Evolutionary conservation across 2,797 vertebrate species (phyloP), one percentile per base, ranked within the genome.

Genomic region (Microcaecilia unicolor): DNA sequence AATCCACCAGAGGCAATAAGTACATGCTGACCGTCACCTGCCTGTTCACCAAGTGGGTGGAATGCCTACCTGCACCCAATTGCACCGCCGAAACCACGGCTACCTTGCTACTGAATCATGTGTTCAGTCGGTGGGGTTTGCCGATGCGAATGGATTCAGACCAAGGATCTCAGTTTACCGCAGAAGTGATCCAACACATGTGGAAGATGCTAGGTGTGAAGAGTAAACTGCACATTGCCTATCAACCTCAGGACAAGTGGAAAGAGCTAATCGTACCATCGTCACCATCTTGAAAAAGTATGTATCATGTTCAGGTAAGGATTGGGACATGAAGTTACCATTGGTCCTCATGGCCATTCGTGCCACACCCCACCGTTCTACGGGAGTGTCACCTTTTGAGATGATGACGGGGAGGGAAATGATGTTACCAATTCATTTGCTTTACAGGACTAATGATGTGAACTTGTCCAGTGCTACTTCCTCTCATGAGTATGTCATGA

Each of bases 291-390:
- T 51, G 1, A 43, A 34, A n/a, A 58, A 55, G n/a, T 40, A 41
- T 14, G 20, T 44, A 6, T 15, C 17, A 5, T 18, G 18, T 8
- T 41, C 30, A 13, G 15, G 25, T 2, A 24, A 30, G 10, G 44
- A 53, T 9, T 37, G 38, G 50, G 32, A 53, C 6, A n/a, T 30
- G 8, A 48, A 53, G n/a, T 15, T 41, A 2, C 44, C 37, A 7
- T 10, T 48, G 25, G 33, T 48, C 8, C 15, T 34, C 3, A 48
- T 43, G 34, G 44, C 34, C 14, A 37, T 44, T 15, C 11, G 24
- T 17, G 11, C 41, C 18, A 49, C 39, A 4, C 46, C 46, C 4
- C 29, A 26, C 18, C 2, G 13, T 5, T 16, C 41, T 9, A 44
- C 32, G 10, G 33, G 26, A 19, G n/a, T 29, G 14, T 11, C 34